Evolutionary conservation across 2,888 invertebrate species (phyloP).

Genomic region (Meteorus cinctellus): DNA sequence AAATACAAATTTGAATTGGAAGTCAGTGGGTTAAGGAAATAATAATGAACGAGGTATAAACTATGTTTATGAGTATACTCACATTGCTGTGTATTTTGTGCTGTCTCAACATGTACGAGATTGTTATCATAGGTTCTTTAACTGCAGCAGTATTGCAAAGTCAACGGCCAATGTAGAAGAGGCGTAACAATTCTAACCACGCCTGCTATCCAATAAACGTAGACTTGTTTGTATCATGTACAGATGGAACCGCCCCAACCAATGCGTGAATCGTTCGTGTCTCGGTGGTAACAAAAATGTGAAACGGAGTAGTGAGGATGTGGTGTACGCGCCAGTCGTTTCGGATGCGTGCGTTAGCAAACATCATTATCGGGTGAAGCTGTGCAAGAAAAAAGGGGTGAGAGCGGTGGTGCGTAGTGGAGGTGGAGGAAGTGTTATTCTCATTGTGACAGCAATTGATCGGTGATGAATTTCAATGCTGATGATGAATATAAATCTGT

Average conservation of each 20-base stretch:
- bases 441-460: background rate
- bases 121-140: slow-evolving; percentile 57
- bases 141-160: slow-evolving; percentile 56
- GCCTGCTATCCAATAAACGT: slow-evolving; percentile 38
- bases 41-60: background rate
- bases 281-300: slow-evolving; percentile 6
- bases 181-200: slow-evolving; percentile 31
- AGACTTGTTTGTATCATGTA: slow-evolving; percentile 5
- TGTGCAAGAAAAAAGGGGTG: slow-evolving; percentile 14
- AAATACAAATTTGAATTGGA: background rate
- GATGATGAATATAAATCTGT: background rate
- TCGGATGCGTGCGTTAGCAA: slow-evolving; percentile 67
- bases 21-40: background rate
- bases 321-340: slow-evolving; percentile 61
- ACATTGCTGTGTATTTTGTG: slow-evolving; percentile 16
- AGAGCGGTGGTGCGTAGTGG: background rate
- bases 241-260: slow-evolving; percentile 39
- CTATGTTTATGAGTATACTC: slow-evolving; percentile 16
- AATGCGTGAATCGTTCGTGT: slow-evolving; percentile 30
- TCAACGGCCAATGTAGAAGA: slow-evolving; percentile 59
- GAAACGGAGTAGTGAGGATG: slow-evolving; percentile 16
- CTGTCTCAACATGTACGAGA: slow-evolving; percentile 11
- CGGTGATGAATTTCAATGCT: background rate
- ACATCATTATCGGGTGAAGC: slow-evolving; percentile 53
- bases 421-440: slow-evolving; percentile 11